Base-by-base conservation (phyloP, 2,888 invertebrate species). In the Nomada fabriciana region DNA sequence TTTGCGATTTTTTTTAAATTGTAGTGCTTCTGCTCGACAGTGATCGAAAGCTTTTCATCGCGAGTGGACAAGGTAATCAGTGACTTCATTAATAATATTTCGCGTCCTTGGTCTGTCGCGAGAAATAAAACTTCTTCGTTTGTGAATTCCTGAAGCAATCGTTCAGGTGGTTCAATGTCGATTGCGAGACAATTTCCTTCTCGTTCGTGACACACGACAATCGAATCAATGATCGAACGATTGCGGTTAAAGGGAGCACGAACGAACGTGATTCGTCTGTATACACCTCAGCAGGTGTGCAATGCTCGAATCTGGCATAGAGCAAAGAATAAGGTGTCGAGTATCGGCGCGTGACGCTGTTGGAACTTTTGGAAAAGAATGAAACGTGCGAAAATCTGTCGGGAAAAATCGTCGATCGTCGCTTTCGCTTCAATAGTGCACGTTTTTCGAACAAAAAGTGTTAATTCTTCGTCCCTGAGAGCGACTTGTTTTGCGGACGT, bases 311-410 rank as follows among this genome's bases (percentile, higher is more conserved):
- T 53, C n/a, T 11, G 7, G 43, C 15, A 15, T 52, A 25, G 65
- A 29, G 42, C 20, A 25, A 68, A 50, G 53, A 61, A 61, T 29
- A 55, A 68, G n/a, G 20, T 25, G 52, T 36, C 53, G 60, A 13
- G 67, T 76, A 78, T 76, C 53, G 76, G 76, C 53, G 77, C 77
- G 77, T 78, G 77, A 79, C 77, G 61, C 11, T n/a, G 60, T 76
- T 61, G 13, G 5, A 43, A 68, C 50, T 18, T 29, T n/a, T 20
- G 23, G 13, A n/a, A 29, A 36, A 47, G 57, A 69, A 76, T 15
- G 60, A 60, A 78, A 50, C 63, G 79, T 79, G 77, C 36, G 79
- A 77, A 76, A 53, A 67, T 76, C 23, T 13, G n/a, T 2, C 18
- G 52, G 23, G 77, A 23, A 78, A 67, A 53, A 52, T 11, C 57